A percentile compares a stretch with the other conserved stretches of the same genome.
Conservation (phyloP, 2,113 vertebrate species). For the Holacanthus passer region DNA sequence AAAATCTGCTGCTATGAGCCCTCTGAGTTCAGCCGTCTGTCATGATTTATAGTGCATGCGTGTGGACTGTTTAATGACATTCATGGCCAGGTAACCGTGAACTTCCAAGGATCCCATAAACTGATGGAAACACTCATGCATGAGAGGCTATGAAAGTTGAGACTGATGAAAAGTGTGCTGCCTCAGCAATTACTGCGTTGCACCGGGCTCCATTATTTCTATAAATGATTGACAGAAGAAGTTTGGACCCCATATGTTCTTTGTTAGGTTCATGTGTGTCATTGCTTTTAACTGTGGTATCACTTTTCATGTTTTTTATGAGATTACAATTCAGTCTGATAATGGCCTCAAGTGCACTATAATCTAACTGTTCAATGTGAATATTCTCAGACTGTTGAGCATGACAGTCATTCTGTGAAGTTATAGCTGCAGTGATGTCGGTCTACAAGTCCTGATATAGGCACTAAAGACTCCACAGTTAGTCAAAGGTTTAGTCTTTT, state of each 20-base stretch:
- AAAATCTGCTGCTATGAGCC: neutral
- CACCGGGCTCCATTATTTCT: neutral
- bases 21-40: conserved; percentile 19
- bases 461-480: neutral
- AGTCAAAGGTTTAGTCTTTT: neutral
- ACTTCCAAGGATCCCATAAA: conserved; percentile 33
- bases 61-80: conserved; percentile 30
- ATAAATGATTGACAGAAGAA: conserved; percentile 36
- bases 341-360: neutral
- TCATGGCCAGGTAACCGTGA: conserved; percentile 19
- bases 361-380: neutral
- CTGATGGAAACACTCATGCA: conserved; percentile 23
- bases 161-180: conserved; percentile 31
- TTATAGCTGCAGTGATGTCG: neutral
- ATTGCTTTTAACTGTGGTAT: neutral
- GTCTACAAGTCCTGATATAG: too few species aligned
- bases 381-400: neutral
- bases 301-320: neutral
- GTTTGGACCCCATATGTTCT: neutral
- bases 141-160: conserved; percentile 42
- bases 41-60: conserved; percentile 12
- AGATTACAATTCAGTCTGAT: neutral
- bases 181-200: conserved; percentile 22
- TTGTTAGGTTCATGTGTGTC: neutral
- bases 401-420: neutral